Evolutionary conservation across 92 coral and sea anemone species (phyloP).

Genomic region (Meandrina meandrites): DNA sequence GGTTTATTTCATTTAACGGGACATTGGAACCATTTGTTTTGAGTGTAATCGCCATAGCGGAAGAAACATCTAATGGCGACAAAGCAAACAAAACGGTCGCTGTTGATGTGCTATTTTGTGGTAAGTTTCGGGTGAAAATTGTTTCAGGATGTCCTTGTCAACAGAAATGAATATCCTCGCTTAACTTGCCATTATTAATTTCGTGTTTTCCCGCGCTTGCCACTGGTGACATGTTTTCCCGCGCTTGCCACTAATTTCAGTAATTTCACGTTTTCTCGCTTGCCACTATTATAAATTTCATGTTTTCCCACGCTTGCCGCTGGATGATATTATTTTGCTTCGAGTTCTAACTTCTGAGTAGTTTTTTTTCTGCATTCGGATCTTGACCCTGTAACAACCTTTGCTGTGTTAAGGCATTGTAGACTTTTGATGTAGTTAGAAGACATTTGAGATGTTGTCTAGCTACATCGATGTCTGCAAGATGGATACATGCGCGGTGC

Average conservation of each 20-base stretch:
- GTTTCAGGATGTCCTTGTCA: too few relatives aligned
- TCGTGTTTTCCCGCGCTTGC: too few relatives aligned
- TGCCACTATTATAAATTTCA: not conserved
- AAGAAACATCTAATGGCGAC: constrained; percentile 56
- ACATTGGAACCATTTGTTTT: constrained; percentile 42
- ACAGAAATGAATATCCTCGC: not conserved
- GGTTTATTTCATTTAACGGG: constrained; percentile 26
- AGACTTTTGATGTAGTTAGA: too few relatives aligned
- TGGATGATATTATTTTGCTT: not conserved
- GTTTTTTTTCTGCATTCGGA: not conserved
- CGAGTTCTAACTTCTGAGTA: too few relatives aligned
- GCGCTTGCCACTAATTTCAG: not conserved
- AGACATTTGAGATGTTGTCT: too few relatives aligned
- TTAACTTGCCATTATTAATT: too few relatives aligned
- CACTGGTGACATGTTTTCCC: not conserved
- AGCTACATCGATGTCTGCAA: too few relatives aligned
- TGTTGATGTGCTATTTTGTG: constrained; percentile 46
- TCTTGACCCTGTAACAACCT: not conserved
- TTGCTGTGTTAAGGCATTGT: not conserved
- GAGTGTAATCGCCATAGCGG: constrained; percentile 38
- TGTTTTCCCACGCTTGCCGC: not conserved
- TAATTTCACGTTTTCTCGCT: not conserved
- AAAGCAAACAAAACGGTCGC: constrained; percentile 11
- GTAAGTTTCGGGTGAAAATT: constrained; percentile 21
- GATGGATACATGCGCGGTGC: too few relatives aligned